These are phyloP conservation scores for Lerista edwardsae DNA, from an alignment of 2,797 vertebrate species.

Conservation along the genomic window DNA sequence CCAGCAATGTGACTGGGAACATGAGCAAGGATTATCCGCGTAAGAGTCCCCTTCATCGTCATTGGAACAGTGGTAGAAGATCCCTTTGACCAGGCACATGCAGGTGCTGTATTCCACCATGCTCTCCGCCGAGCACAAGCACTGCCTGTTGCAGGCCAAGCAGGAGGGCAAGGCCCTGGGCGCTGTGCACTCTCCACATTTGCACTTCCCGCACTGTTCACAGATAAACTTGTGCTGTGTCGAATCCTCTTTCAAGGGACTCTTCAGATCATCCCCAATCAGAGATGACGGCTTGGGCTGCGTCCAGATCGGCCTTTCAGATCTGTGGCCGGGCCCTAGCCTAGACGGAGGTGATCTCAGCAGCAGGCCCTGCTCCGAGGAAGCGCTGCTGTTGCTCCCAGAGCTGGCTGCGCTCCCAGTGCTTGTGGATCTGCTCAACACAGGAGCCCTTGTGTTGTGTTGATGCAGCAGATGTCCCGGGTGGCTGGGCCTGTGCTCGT, in stretches of 20 bases:
- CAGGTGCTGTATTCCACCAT: constrained; percentile 95
- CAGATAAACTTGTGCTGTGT: constrained; percentile 93
- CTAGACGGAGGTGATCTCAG: constrained; percentile 83
- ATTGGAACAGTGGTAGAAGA: constrained; percentile 98
- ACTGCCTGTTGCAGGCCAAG: constrained; percentile 91
- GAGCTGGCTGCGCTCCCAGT: constrained; percentile 93
- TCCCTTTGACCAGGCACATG: constrained; percentile 95
- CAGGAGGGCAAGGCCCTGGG: constrained; percentile 90
- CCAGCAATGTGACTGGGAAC: constrained; percentile 93
- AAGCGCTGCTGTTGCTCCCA: constrained; percentile 91
- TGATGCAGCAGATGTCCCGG: constrained; percentile 71
- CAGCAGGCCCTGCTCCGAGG: constrained; percentile 91
- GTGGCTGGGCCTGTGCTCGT: constrained; percentile 82
- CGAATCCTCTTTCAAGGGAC: constrained; percentile 82
- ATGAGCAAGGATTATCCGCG: constrained; percentile 94
- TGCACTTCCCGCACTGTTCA: constrained; percentile 94
- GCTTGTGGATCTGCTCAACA: constrained; percentile 91
- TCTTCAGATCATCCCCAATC: constrained; percentile 83
- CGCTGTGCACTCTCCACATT: constrained; percentile 91
- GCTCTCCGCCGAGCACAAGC: constrained; percentile 92
- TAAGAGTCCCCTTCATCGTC: constrained; percentile 94
- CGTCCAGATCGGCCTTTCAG: constrained; percentile 85
- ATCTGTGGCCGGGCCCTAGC: constrained; percentile 74
- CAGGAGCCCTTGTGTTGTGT: constrained; percentile 77
- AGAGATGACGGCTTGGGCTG: constrained; percentile 87